Evolutionary conservation across 2,888 invertebrate species (phyloP), one percentile per base, ranked within the genome.

Genomic region (Nephrotoma guestfalica): DNA sequence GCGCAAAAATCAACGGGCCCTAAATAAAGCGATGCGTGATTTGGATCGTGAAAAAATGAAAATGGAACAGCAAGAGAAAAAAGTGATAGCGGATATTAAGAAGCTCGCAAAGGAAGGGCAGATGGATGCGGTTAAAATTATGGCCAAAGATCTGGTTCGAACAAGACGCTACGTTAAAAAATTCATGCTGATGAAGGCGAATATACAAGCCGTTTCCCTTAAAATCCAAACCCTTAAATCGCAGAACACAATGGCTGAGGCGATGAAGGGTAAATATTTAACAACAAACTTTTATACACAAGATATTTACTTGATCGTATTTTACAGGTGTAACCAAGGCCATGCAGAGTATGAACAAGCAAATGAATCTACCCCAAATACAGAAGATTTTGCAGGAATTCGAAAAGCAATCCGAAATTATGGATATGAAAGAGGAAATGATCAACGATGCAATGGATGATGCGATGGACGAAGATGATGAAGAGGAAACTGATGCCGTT

Each of bases 381-480:
- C 99, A 99, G 92, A 96, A 97, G 90, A 99, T 99, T 88, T 93
- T 97, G 89, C 95, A 97, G 93, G 99, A 99, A 90, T 99, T 99
- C 92, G 99, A 99, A 92, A 99, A 99, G 90, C 99, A 99, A 91
- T 97, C 98, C 0, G 99, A 99, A 92, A 98, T 99, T 87, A 99
- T 99, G 99, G 99, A 99, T 91, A 99, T 99, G 99, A 99, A 99
- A 91, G 99, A 99, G 91, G 99, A 99, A 92, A 98, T 99, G 94
- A 99, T 99, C 96, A 98, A 97, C 91, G 99, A 99, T 92, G 99
- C 98, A 86, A 99, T 99, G 90, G 99, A 99, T 91, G 99, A 99
- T 92, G 99, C 99, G 0, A 98, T 99, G 96, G 99, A 97, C 89
- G 99, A 98, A 90, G 98, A 95, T 85, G 99, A 99, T 90, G 98